Conservation (phyloP, 2,113 vertebrate genomes). For the Thamnaconus septentrionalis region DNA sequence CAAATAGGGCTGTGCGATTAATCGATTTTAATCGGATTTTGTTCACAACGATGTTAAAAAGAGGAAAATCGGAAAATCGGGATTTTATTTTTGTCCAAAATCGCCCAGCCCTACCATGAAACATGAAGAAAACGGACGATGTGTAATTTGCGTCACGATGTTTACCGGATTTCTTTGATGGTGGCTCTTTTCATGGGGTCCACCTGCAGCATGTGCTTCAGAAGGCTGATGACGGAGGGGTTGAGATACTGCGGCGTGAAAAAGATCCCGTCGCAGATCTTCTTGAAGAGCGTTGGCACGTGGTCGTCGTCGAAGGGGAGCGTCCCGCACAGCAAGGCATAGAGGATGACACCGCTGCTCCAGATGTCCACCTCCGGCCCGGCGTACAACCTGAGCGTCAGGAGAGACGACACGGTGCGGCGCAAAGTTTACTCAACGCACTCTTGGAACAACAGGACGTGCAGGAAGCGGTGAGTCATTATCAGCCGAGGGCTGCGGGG, state of each 20-base stretch:
- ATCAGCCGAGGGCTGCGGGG: too few species aligned
- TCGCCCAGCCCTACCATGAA: too few species aligned
- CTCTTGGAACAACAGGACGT: too few species aligned
- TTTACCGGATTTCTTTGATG: slow-evolving; percentile 95
- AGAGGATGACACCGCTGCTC: slow-evolving; percentile 98
- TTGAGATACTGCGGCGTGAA: slow-evolving; percentile 97
- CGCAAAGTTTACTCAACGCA: background rate
- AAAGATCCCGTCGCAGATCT: slow-evolving; percentile 98
- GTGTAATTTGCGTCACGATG: background rate
- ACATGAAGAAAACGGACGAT: background rate
- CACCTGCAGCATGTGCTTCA: slow-evolving; percentile 97
- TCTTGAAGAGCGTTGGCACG: slow-evolving; percentile 98
- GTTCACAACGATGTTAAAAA: too few species aligned
- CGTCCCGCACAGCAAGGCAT: slow-evolving; percentile 93
- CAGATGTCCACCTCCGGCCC: slow-evolving; percentile 98
- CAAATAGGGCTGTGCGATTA: background rate
- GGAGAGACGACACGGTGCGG: background rate
- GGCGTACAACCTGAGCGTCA: slow-evolving; percentile 85
- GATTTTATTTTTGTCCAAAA: too few species aligned
- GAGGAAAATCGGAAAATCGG: too few species aligned
- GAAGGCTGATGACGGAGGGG: slow-evolving; percentile 86
- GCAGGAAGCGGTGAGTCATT: too few species aligned
- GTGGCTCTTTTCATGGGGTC: slow-evolving; percentile 99
- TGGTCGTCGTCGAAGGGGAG: slow-evolving; percentile 98
- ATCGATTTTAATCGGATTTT: too few species aligned